Percentiles rank a stretch among this genome's conserved stretches.
Conservation (phyloP, 2,888 invertebrate species). For the Perizoma flavofasciatum region DNA sequence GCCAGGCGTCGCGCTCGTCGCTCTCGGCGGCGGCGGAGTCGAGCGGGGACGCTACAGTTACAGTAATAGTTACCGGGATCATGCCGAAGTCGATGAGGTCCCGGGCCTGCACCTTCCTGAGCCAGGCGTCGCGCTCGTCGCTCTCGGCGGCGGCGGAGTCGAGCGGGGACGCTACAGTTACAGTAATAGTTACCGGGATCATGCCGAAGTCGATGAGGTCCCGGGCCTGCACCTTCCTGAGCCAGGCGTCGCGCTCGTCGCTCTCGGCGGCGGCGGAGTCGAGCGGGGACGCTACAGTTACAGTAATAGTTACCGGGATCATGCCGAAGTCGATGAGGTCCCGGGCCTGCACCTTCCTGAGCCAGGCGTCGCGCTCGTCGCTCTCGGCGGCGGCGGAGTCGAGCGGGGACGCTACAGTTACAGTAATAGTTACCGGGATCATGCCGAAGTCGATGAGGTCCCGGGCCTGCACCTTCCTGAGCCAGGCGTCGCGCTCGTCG, state of each 20-base stretch:
- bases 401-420: slow-evolving; percentile 72
- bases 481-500: slow-evolving; percentile 91
- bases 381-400: slow-evolving; percentile 92
- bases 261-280: slow-evolving; percentile 92
- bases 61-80: slow-evolving; percentile 88
- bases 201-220: slow-evolving; percentile 99
- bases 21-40: slow-evolving; percentile 92
- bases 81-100: slow-evolving; percentile 99
- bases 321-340: slow-evolving; percentile 99
- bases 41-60: slow-evolving; percentile 72
- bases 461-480: slow-evolving; percentile 95
- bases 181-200: slow-evolving; percentile 88
- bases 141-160: slow-evolving; percentile 92
- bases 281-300: slow-evolving; percentile 72
- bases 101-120: slow-evolving; percentile 95
- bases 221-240: slow-evolving; percentile 95
- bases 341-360: slow-evolving; percentile 95
- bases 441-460: slow-evolving; percentile 99
- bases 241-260: slow-evolving; percentile 91
- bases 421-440: slow-evolving; percentile 88
- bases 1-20: slow-evolving; percentile 91
- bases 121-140: slow-evolving; percentile 91
- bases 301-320: slow-evolving; percentile 88
- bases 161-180: slow-evolving; percentile 72
- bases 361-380: slow-evolving; percentile 91